Evolutionary conservation across 2,888 invertebrate genomes (phyloP).

Genomic region (Chaitophorus viminalis): DNA sequence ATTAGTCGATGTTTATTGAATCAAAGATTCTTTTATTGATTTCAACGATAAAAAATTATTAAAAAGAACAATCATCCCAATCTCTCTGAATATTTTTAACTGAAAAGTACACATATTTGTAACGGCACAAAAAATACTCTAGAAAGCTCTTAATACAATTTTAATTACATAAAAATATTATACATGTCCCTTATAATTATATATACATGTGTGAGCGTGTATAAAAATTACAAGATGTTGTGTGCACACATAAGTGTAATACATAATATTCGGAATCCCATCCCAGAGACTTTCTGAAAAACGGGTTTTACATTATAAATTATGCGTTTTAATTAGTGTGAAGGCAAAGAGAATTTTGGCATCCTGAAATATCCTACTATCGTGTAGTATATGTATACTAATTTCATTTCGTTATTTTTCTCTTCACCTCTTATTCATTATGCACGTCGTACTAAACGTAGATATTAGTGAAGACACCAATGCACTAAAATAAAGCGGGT

Average conservation of each 20-base stretch:
- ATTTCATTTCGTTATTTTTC: background rate
- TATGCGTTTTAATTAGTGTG: slow-evolving; percentile 37
- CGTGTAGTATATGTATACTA: background rate
- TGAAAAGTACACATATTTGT: too few relatives aligned
- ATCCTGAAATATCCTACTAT: background rate
- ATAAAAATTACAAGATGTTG: background rate
- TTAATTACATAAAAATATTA: background rate
- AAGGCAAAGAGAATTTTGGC: background rate
- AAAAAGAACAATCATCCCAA: too few relatives aligned
- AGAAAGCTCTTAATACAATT: background rate
- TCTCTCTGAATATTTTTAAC: too few relatives aligned
- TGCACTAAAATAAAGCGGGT: background rate
- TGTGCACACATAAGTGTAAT: background rate
- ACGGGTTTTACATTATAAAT: slow-evolving; percentile 42
- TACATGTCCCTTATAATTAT: background rate
- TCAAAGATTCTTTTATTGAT: too few relatives aligned
- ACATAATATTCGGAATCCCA: background rate
- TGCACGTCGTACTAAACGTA: background rate
- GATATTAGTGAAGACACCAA: background rate
- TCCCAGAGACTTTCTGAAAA: background rate
- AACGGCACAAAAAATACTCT: background rate
- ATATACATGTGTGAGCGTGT: background rate
- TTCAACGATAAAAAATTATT: too few relatives aligned
- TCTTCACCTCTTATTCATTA: background rate
- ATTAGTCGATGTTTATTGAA: too few relatives aligned